Conservation (phyloP, 1,140 invertebrate genomes). For the Caerostris extrusa region DNA sequence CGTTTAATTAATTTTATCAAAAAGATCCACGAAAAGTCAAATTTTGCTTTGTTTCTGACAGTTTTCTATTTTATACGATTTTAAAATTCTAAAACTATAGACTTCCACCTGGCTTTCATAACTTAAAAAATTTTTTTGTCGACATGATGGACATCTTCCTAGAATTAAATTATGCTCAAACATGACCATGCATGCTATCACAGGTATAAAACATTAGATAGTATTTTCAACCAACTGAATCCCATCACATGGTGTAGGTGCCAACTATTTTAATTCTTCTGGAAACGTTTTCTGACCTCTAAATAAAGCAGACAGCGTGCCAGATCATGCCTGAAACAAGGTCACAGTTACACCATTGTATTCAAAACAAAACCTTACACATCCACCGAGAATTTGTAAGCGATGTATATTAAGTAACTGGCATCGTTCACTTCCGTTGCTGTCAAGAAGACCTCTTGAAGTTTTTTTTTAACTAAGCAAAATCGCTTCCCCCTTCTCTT, state of each 20-base stretch:
- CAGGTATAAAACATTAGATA: not conserved
- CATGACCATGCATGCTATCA: not conserved
- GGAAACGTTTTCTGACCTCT: not conserved
- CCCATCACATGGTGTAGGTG: not conserved
- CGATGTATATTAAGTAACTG: conserved; percentile 15
- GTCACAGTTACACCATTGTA: not conserved
- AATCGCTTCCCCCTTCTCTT: not conserved
- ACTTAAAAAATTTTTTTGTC: not conserved
- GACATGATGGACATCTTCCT: not conserved
- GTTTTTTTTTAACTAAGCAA: not conserved
- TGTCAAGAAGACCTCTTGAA: not conserved
- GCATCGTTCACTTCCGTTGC: not conserved
- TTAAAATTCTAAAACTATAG: not conserved
- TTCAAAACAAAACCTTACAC: conserved; percentile 8
- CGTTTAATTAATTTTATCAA: no score
- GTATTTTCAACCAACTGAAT: conserved; percentile 9
- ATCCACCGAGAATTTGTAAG: not conserved
- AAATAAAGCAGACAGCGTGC: conserved; percentile 27
- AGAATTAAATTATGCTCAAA: not conserved
- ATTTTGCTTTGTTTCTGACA: no score
- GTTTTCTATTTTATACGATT: not conserved
- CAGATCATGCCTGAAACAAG: not conserved
- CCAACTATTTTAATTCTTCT: not conserved
- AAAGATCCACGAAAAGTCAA: no score
- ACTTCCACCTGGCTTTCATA: not conserved